phyloP scores from a whole-genome alignment of 92 coral and sea anemone genomes.

The Ricordea florida region DNA sequence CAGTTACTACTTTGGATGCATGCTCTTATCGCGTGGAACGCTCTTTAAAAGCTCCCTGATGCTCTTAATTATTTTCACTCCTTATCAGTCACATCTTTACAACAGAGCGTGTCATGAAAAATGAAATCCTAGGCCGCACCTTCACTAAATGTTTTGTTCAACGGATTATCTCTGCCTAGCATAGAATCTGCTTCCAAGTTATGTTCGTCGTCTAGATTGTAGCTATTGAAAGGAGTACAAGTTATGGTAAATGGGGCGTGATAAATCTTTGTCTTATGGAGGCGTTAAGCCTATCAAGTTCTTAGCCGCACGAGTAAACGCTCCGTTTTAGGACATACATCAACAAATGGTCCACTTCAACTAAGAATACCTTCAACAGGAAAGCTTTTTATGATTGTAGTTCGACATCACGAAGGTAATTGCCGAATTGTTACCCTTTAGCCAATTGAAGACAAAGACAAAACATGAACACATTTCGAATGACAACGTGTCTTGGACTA shows the following conservation, averaged over 20 bases:
- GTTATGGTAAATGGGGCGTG: slow-evolving; percentile 14
- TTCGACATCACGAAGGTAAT: slow-evolving; percentile 83
- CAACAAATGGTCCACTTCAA: slow-evolving; percentile 71
- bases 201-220: slow-evolving; percentile 11
- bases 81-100: slow-evolving; percentile 57
- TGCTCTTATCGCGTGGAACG: slow-evolving; percentile 28
- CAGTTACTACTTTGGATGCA: slow-evolving; percentile 29
- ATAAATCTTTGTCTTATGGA: slow-evolving; percentile 29
- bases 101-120: slow-evolving; percentile 58
- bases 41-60: slow-evolving; percentile 45
- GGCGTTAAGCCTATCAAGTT: slow-evolving; percentile 42
- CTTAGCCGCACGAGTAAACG: slow-evolving; percentile 47
- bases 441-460: slow-evolving; percentile 98
- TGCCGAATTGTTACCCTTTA: slow-evolving; percentile 93
- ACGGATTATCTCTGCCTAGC: too few species aligned
- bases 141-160: not conserved
- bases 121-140: slow-evolving; percentile 45
- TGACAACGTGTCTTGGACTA: slow-evolving; percentile 96
- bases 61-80: slow-evolving; percentile 44
- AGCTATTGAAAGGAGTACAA: not conserved
- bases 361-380: slow-evolving; percentile 57
- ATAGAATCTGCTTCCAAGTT: too few species aligned
- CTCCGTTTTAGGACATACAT: slow-evolving; percentile 38
- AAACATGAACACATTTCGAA: slow-evolving; percentile 87
- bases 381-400: slow-evolving; percentile 70